Conservation (phyloP, 2,113 vertebrate species). For the Raphicerus campestris region DNA sequence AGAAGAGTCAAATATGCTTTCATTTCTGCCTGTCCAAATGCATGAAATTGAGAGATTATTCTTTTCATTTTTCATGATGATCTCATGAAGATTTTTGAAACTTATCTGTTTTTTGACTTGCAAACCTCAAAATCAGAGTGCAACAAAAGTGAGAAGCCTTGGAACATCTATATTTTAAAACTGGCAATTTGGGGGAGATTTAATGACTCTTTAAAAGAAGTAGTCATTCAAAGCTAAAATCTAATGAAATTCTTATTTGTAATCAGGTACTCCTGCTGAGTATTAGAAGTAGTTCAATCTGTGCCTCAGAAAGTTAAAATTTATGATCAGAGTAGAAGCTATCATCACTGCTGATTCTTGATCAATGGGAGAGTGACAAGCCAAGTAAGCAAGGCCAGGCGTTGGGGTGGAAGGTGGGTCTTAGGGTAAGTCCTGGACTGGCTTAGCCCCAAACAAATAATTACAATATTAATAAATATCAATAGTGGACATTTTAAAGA, state of each 20-base stretch:
- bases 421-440: not conserved
- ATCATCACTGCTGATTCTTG: not conserved
- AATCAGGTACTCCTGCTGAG: not conserved
- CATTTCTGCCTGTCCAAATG: not conserved
- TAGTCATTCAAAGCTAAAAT: not conserved
- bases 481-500: not conserved
- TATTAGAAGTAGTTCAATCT: not conserved
- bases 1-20: not conserved
- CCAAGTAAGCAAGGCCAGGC: not conserved
- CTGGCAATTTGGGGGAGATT: rapidly evolving
- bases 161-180: not conserved
- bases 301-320: not conserved
- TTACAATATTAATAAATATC: not conserved
- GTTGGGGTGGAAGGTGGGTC: not conserved
- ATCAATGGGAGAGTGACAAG: not conserved
- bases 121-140: not conserved
- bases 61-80: not conserved
- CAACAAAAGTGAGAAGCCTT: not conserved
- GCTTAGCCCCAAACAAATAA: not conserved
- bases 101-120: not conserved
- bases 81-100: not conserved
- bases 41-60: not conserved
- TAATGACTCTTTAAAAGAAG: not conserved
- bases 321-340: not conserved
- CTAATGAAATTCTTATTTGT: not conserved